Evolutionary conservation across 92 coral and sea anemone species (phyloP).

Genomic region (Heteractis magnifica): DNA sequence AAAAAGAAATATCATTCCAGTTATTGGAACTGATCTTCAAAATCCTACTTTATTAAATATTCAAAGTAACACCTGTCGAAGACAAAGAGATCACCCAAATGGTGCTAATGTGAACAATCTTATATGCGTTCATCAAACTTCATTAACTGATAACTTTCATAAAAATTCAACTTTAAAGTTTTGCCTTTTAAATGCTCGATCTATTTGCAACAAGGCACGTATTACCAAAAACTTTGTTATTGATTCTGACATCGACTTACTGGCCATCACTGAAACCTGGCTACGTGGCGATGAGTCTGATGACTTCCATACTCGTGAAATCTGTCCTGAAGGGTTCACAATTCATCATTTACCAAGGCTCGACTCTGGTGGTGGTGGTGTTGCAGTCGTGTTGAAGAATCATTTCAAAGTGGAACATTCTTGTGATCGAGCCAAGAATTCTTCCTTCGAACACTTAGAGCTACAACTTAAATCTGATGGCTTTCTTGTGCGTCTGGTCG

Average conservation of each 20-base stretch:
- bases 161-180: background rate
- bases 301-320: slow-evolving; percentile 5
- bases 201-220: background rate
- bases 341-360: background rate
- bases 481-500: slow-evolving; percentile 4
- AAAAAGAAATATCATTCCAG: background rate
- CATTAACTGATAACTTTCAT: background rate
- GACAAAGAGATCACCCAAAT: background rate
- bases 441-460: background rate
- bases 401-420: background rate
- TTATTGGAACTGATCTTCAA: slow-evolving; percentile 10
- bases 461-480: background rate
- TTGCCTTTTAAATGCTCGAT: background rate
- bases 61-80: slow-evolving; percentile 11
- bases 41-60: background rate
- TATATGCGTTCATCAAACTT: background rate
- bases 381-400: background rate
- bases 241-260: slow-evolving; percentile 7
- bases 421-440: background rate
- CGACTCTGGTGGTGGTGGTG: slow-evolving; percentile 1
- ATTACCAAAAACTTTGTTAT: background rate
- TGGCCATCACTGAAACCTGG: slow-evolving; percentile 8
- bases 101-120: slow-evolving; percentile 2
- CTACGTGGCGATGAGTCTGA: slow-evolving; percentile 4
- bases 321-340: background rate